phyloP scores from a whole-genome alignment of 2,113 vertebrate species.

The Orcinus orca region DNA sequence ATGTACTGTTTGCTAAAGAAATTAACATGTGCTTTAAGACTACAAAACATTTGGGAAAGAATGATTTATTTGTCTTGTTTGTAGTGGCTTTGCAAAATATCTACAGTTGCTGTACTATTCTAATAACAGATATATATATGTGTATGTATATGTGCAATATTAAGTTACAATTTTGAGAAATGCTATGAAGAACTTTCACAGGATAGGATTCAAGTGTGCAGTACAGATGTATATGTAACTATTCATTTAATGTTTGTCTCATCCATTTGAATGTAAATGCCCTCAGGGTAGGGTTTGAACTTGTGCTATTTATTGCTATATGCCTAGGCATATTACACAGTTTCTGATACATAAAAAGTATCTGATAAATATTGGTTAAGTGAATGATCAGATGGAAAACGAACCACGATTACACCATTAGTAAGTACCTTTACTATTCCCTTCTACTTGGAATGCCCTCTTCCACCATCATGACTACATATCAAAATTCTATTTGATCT shows the following conservation, averaged over 20 bases:
- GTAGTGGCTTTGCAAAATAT: neutral
- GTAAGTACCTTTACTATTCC: neutral
- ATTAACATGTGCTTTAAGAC: neutral
- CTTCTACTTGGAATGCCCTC: neutral
- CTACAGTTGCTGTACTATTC: neutral
- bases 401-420: neutral
- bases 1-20: neutral
- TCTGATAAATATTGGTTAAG: neutral
- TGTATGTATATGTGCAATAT: neutral
- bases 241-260: neutral
- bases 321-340: neutral
- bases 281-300: neutral
- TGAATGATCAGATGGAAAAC: neutral
- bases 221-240: neutral
- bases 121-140: neutral
- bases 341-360: neutral
- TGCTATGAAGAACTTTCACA: neutral
- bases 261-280: neutral
- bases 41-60: neutral
- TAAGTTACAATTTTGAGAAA: neutral
- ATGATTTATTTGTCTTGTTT: neutral
- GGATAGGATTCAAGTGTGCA: neutral
- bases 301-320: neutral
- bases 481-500: neutral
- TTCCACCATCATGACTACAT: neutral